phyloP scores from a whole-genome alignment of 2,888 invertebrate species.

The Anoncus sp. region DNA sequence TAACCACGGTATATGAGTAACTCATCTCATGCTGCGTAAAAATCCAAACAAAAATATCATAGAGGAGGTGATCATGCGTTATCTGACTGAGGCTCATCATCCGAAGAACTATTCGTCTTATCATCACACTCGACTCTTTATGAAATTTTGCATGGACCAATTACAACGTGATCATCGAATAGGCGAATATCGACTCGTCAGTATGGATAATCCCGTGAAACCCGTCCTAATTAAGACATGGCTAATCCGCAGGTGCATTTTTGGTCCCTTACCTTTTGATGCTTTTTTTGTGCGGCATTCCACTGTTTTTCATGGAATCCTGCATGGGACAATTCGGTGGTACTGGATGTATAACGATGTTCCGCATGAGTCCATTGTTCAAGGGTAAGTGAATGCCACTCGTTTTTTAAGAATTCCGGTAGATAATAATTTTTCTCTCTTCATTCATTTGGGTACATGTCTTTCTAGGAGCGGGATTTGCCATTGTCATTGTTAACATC shows the following conservation, averaged over 20 bases:
- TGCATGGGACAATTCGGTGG: conserved; percentile 94
- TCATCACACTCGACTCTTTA: too few relatives aligned
- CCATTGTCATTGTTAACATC: conserved; percentile 91
- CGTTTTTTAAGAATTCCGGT: neutral
- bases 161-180: too few relatives aligned
- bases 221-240: neutral
- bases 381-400: conserved; percentile 87
- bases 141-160: too few relatives aligned
- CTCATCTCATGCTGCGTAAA: neutral
- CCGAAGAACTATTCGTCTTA: too few relatives aligned
- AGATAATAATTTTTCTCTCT: neutral
- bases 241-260: conserved; percentile 89
- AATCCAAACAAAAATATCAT: neutral
- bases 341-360: conserved; percentile 92
- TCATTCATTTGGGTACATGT: conserved; percentile 22
- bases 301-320: conserved; percentile 94
- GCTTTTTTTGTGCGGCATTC: conserved; percentile 92
- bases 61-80: neutral
- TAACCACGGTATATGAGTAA: neutral
- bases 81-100: too few relatives aligned
- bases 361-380: conserved; percentile 92
- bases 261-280: conserved; percentile 94
- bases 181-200: too few relatives aligned
- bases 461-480: conserved; percentile 92
- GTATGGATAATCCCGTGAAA: neutral